Base-by-base conservation (phyloP, 53 echinoderm and acorn worm species). In the Luidia sarsii region DNA sequence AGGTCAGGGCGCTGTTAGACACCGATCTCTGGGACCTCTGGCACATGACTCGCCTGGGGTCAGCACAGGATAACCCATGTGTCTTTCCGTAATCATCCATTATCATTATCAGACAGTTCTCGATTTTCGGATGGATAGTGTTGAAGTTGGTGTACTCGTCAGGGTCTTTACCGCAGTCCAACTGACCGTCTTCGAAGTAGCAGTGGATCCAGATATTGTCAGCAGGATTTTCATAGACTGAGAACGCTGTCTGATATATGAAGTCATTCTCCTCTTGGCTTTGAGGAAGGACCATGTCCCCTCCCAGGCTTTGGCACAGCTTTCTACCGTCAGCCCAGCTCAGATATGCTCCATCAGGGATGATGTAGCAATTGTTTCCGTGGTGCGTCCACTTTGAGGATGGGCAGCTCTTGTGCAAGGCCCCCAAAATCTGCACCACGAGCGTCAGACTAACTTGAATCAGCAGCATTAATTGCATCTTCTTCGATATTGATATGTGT, bases 211-310 rank as follows among this genome's bases (percentile, higher is more conserved):
- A 57, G 16, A 32, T 29, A 30, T 57, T 57, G 13, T 14, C 59
- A 5, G 13, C 8, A n/a, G n/a, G n/a, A n/a, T n/a, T n/a, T 30
- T 31, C 22, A 7, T 13, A 57, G 27, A 14, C 16, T 57, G 59
- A 29, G 15, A 3, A 9, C 32, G 32, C 32, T 21, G 27, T 30
- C 59, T 57, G 59, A 29, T 28, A 32, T 6, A 57, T 32, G 32
- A 57, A 57, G 59, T 57, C 59, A 57, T 57, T 57, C 32, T 57
- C 59, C 10, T 57, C 59, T 16, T 31, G 59, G 15, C 30, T 3
- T 9, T 10, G 2, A 3, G 59, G 59, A 14, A 27, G 59, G 14
- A 57, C 59, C 59, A 57, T 57, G 30, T 30, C 59, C 59, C 59
- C 59, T 7, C 30, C 59, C 1, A 57, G 59, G 11, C 31, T 57